These are phyloP conservation scores for Pachycephala philippinensis DNA, from an alignment of 2,113 vertebrate genomes.

Conservation along the genomic window DNA sequence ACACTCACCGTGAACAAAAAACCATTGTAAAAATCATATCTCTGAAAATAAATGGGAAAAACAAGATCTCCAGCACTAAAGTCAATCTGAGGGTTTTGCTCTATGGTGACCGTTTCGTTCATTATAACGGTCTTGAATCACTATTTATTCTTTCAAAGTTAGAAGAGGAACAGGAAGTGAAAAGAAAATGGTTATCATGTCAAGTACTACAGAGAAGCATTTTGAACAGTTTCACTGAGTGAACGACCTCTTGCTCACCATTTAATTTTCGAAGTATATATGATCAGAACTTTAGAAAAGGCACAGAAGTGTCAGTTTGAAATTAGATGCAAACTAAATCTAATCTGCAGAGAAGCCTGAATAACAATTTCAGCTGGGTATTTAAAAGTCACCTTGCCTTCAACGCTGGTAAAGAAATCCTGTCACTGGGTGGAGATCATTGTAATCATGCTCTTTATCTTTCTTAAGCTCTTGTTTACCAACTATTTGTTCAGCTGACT, in stretches of 20 bases:
- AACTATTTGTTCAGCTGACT: not conserved
- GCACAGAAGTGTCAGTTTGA: not conserved
- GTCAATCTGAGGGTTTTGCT: not conserved
- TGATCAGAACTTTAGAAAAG: slow-evolving; percentile 14
- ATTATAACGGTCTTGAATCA: not conserved
- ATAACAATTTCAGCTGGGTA: not conserved
- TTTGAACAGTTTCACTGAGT: not conserved
- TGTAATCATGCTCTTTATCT: not conserved
- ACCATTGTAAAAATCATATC: not conserved
- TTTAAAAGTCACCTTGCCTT: not conserved
- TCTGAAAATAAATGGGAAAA: slow-evolving; percentile 1
- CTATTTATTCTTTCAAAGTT: not conserved
- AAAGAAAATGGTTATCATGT: not conserved
- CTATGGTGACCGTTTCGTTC: not conserved
- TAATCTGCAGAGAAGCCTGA: not conserved
- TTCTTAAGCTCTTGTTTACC: not conserved
- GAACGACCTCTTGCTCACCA: not conserved
- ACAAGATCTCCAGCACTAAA: not conserved
- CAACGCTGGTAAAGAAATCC: not conserved
- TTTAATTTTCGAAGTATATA: not conserved
- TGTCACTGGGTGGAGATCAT: not conserved
- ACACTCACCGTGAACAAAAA: not conserved
- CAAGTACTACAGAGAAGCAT: not conserved
- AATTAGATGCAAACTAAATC: not conserved
- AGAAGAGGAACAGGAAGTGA: not conserved